Evolutionary conservation across 2,797 vertebrate species (phyloP).

Genomic region (Lutjanus argentimaculatus): DNA sequence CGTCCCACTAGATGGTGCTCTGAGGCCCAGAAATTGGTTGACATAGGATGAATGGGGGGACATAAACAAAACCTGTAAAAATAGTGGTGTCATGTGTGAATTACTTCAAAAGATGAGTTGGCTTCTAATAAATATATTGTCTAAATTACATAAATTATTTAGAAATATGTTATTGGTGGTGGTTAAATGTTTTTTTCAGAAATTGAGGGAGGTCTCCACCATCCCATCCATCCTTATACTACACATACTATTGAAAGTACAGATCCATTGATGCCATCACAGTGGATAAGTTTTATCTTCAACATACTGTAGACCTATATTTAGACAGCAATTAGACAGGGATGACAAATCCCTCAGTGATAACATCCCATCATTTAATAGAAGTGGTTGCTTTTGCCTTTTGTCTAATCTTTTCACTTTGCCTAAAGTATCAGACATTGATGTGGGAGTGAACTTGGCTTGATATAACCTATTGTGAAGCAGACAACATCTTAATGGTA

Average conservation of each 20-base stretch:
- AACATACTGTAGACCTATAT: neutral
- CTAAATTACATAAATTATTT: no score
- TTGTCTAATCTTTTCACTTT: constrained; percentile 28
- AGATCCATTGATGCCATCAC: constrained; percentile 17
- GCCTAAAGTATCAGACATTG: constrained; percentile 44
- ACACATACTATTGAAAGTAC: neutral
- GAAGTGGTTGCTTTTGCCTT: constrained; percentile 48
- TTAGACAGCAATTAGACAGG: constrained; percentile 55
- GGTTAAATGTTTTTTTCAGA: no score
- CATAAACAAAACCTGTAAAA: no score
- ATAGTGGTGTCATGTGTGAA: no score
- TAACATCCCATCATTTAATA: constrained; percentile 51
- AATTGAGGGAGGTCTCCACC: no score
- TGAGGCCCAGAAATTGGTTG: no score
- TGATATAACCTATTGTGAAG: constrained; percentile 51
- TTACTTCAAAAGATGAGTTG: no score
- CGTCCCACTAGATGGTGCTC: no score
- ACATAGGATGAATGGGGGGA: no score
- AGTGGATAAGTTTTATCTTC: constrained; percentile 19
- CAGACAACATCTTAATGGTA: constrained; percentile 52
- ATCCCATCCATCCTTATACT: no score
- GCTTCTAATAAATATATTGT: no score
- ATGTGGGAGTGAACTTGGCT: constrained; percentile 48
- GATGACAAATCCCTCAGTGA: constrained; percentile 50
- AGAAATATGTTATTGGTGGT: no score